Conservation (phyloP, 1,140 invertebrate species). For the Microplitis mediator region DNA sequence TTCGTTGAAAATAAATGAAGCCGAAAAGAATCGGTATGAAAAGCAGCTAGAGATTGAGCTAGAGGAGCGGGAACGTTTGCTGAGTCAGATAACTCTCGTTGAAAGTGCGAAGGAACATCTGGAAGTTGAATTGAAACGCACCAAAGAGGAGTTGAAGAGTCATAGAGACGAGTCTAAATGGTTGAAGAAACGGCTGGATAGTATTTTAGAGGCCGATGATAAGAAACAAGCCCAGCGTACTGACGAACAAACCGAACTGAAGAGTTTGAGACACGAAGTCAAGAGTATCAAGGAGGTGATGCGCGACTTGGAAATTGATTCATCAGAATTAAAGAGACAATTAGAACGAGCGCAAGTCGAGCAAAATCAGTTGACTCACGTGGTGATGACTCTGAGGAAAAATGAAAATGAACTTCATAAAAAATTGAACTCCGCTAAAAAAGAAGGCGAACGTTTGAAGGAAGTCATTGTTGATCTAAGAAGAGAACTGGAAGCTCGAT, state of each 20-base stretch:
- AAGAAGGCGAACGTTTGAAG: slow-evolving; percentile 43
- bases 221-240: slow-evolving; percentile 48
- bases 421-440: slow-evolving; percentile 33
- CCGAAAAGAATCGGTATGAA: slow-evolving; percentile 59
- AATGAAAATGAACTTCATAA: slow-evolving; percentile 38
- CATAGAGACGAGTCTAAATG: slow-evolving; percentile 64
- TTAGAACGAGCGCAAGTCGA: slow-evolving; percentile 40
- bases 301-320: slow-evolving; percentile 61
- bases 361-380: slow-evolving; percentile 34
- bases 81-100: slow-evolving; percentile 65
- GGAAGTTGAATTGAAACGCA: slow-evolving; percentile 60
- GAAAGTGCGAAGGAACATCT: slow-evolving; percentile 63
- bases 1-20: slow-evolving; percentile 57
- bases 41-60: slow-evolving; percentile 67
- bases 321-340: slow-evolving; percentile 52
- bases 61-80: slow-evolving; percentile 68
- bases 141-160: slow-evolving; percentile 64
- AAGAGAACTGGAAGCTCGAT: slow-evolving; percentile 30
- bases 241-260: slow-evolving; percentile 59
- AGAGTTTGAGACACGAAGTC: slow-evolving; percentile 56
- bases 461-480: slow-evolving; percentile 40
- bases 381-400: slow-evolving; percentile 35
- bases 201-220: slow-evolving; percentile 47
- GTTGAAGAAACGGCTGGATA: slow-evolving; percentile 57
- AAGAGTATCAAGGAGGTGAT: slow-evolving; percentile 52